These are phyloP conservation scores for Lycaon pictus DNA, from an alignment of 2,113 vertebrate species.

Conservation along the genomic window DNA sequence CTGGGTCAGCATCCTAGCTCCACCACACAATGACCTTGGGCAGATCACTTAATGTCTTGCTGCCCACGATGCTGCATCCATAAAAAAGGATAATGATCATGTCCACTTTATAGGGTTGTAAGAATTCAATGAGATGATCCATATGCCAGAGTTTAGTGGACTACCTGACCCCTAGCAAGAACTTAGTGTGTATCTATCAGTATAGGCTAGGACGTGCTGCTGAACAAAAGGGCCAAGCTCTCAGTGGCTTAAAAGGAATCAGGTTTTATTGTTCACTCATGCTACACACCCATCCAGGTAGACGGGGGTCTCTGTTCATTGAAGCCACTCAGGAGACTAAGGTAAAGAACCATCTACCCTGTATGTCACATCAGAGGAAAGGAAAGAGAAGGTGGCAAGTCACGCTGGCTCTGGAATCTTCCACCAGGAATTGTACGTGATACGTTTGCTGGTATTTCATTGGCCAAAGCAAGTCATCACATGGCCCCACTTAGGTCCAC, in stretches of 20 bases:
- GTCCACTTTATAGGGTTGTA: not conserved
- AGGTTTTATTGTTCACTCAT: not conserved
- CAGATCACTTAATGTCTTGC: not conserved
- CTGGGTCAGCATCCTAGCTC: not conserved
- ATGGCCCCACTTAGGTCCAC: not conserved
- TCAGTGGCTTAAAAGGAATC: not conserved
- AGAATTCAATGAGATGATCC: not conserved
- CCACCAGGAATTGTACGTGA: not conserved
- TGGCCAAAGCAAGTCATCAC: not conserved
- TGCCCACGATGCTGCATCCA: not conserved
- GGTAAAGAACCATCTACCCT: not conserved
- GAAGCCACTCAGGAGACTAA: not conserved
- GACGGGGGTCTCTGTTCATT: not conserved
- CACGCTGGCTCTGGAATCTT: not conserved
- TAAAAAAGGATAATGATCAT: not conserved
- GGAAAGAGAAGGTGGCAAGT: not conserved
- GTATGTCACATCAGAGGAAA: not conserved
- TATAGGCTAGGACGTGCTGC: not conserved
- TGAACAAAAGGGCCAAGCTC: not conserved
- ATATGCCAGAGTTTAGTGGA: not conserved
- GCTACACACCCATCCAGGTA: not conserved
- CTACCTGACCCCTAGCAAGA: no score
- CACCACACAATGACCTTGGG: not conserved
- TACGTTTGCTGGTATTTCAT: not conserved
- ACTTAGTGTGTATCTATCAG: not conserved